These are phyloP conservation scores for Cryptosula pallasiana DNA, from an alignment of 2,888 invertebrate species.

Conservation along the genomic window DNA sequence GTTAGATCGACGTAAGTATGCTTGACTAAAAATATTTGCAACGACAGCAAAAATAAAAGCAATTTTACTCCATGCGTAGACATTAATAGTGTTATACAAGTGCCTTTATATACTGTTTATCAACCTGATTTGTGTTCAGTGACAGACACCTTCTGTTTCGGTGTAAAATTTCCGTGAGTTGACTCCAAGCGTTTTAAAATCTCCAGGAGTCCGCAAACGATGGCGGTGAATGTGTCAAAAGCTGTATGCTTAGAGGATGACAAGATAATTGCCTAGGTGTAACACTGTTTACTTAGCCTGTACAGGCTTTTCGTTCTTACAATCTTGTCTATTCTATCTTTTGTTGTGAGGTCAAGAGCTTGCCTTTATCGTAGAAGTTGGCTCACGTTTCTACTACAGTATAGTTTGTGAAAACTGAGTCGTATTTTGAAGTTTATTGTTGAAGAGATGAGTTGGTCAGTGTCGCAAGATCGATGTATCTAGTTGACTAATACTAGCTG, in stretches of 20 bases:
- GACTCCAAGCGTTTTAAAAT: too few relatives aligned
- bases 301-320: background rate
- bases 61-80: too few relatives aligned
- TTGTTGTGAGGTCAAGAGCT: background rate
- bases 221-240: too few relatives aligned
- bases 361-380: background rate
- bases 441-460: too few relatives aligned
- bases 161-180: too few relatives aligned
- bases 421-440: too few relatives aligned
- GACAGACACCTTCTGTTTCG: background rate
- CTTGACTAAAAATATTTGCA: background rate
- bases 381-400: background rate
- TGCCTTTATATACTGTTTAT: background rate
- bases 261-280: background rate
- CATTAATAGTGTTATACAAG: background rate
- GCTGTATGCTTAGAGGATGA: too few relatives aligned
- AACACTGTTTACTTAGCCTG: background rate
- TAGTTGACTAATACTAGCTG: too few relatives aligned
- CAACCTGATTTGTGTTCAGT: background rate
- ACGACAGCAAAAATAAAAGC: background rate
- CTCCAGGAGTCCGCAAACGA: too few relatives aligned
- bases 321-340: background rate
- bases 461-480: too few relatives aligned
- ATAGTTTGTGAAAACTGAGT: background rate
- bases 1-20: constrained; percentile 5